Percentiles rank a stretch among this genome's conserved stretches.
phyloP scores from a whole-genome alignment of 2,888 invertebrate genomes.

The Amphimallon solstitiale region DNA sequence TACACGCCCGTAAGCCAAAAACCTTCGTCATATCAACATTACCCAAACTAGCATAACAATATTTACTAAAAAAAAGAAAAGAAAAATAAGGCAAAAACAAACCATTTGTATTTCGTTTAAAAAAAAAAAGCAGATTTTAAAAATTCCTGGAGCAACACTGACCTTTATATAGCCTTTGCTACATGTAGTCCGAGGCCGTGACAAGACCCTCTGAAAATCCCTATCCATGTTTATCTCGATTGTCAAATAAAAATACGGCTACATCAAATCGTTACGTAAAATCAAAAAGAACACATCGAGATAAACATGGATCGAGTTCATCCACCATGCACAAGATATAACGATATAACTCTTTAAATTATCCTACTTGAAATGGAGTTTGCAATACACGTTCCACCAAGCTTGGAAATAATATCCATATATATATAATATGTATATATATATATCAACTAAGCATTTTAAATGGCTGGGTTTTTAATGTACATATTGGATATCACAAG shows the following conservation, averaged over 20 bases:
- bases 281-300: constrained; percentile 31
- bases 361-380: constrained; percentile 53
- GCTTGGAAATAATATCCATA: constrained; percentile 43
- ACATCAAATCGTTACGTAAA: neutral
- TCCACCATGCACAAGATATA: constrained; percentile 55
- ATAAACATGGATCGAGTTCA: constrained; percentile 48
- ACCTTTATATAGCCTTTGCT: constrained; percentile 63
- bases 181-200: constrained; percentile 61
- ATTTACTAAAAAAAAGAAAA: constrained; percentile 29
- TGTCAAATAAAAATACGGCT: neutral
- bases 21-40: constrained; percentile 38
- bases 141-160: constrained; percentile 50
- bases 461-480: constrained; percentile 39
- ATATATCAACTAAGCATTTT: constrained; percentile 41
- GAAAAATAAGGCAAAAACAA: constrained; percentile 38
- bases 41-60: constrained; percentile 46
- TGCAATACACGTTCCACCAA: constrained; percentile 54
- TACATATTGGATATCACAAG: constrained; percentile 19
- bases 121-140: constrained; percentile 32
- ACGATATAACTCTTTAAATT: constrained; percentile 45
- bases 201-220: constrained; percentile 53
- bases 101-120: constrained; percentile 13
- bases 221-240: constrained; percentile 49
- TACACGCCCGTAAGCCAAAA: constrained; percentile 35
- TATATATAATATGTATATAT: too few relatives aligned